Base-by-base conservation (phyloP, 2,113 vertebrate genomes). In the Aspiorhynchus laticeps region DNA sequence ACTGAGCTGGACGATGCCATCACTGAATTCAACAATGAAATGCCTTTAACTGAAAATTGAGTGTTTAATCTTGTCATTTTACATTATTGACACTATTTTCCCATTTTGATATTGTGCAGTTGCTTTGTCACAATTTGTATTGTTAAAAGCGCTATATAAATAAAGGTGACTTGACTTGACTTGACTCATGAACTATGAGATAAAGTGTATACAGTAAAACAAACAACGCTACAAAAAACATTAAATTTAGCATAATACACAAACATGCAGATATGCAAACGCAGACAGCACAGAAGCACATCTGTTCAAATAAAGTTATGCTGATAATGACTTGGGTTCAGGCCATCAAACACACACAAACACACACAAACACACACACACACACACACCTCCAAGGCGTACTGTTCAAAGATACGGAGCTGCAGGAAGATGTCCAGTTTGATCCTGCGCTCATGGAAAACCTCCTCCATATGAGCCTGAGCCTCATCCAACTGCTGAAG, bases 381-480 rank as follows among this genome's bases (percentile, higher is more conserved):
- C n/a, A n/a, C n/a, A 67, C 89, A 90, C 94, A 97, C 97, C 97
- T 97, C 97, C 7, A 97, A 95, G 87, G 96, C 96, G 48, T 97
- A 97, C 85, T 97, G 97, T 82, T 97, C 96, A 87, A 97, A 97
- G 90, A 97, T 96, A 38, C 96, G 95, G 46, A 97, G 94, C 92
- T 97, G 97, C 78, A 97, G 95, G 91, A 97, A 97, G 89, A 97
- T 97, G 86, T 97, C 96, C 91, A 97, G 93, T 89, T 97, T 97
- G 87, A 97, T 96, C 91, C 96, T 95, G 87, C 96, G 94, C 89
- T 97, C 97, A 1, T 97, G 96, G 88, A 97, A 97, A 51, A 97
- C 94, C 88, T 97, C 96, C 91, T 97, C 97, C 96, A 97, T 97
- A 92, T 97, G 96, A 80, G 96, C 97, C 90, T 97, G 96, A 76